Evolutionary conservation across 2,888 invertebrate species (phyloP), one percentile per base, ranked within the genome.

Genomic region (Lutraria lutraria): DNA sequence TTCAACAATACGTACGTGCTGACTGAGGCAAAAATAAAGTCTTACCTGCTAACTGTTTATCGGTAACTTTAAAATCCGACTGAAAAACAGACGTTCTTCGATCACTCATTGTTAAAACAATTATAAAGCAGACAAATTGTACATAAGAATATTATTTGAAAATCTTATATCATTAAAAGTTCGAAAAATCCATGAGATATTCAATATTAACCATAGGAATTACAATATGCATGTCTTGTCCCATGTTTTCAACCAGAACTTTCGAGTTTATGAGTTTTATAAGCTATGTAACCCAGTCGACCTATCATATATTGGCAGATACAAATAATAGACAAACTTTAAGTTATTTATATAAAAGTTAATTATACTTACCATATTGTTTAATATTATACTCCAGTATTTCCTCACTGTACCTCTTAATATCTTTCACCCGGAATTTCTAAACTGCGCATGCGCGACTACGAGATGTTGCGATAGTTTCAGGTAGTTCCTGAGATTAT

Each of bases 31-130:
- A 43, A 52, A 84, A 72, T 72, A 6, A 54, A 19, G 0, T 88
- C 94, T 92, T 88, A 94, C 94, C 94, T 83, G 89, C 91, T 79
- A 91, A 91, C 83, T 94, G 94, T 81, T 94, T 94, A 79, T 94
- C 93, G n/a, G 93, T 87, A 29, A 94, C 93, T 87, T 93, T 92
- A 87, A 94, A 94, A 56, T 93, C 94, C 90, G 92, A 87, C 94
- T 94, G 93, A 81, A 94, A 93, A 89, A 93, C 72, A 92, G 92
- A 92, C 88, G 90, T 90, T 85, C 88, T 52, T 81, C 90, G 79
- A 85, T 89, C 80, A 90, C 90, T 87, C 81, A 72, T 87, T 80
- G 52, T 72, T 52, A 31, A 88, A 80, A 54, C 19, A 43, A 29
- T 80, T 80, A 60, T 29, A 6, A 63, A 60, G 12, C 52, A 83